Conservation (phyloP, 2,113 vertebrate genomes). For the Festucalex cinctus region DNA sequence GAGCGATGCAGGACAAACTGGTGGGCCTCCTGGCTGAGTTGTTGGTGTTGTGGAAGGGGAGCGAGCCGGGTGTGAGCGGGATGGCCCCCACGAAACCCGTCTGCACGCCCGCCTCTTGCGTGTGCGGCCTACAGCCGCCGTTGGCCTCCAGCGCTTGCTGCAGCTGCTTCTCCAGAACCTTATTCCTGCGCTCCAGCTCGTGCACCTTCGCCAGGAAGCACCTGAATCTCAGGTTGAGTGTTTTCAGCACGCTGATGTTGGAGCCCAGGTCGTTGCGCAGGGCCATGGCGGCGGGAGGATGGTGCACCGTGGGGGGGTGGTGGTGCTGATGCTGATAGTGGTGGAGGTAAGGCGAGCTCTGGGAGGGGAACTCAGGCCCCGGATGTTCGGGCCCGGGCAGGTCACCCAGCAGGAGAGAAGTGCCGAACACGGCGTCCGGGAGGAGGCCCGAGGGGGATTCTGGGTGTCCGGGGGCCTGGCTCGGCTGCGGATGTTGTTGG, state of each 20-base stretch:
- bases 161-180: slow-evolving; percentile 89
- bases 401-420: slow-evolving; percentile 55
- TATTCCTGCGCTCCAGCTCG: slow-evolving; percentile 91
- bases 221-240: slow-evolving; percentile 90
- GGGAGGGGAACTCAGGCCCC: slow-evolving; percentile 58
- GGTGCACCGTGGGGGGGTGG: slow-evolving; percentile 47
- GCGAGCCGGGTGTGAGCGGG: slow-evolving; percentile 69
- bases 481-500: slow-evolving; percentile 75
- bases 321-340: slow-evolving; percentile 41
- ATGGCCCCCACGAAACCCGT: slow-evolving; percentile 85
- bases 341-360: slow-evolving; percentile 45
- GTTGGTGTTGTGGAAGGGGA: slow-evolving; percentile 74
- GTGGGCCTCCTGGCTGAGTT: slow-evolving; percentile 72
- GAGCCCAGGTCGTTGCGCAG: slow-evolving; percentile 94
- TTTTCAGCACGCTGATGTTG: slow-evolving; percentile 95
- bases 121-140: slow-evolving; percentile 49
- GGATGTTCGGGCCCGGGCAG: slow-evolving; percentile 44
- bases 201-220: slow-evolving; percentile 97
- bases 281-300: slow-evolving; percentile 87
- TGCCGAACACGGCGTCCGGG: slow-evolving; percentile 60
- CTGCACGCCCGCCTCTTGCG: slow-evolving; percentile 84
- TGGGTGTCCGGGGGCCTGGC: slow-evolving; percentile 64
- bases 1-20: slow-evolving; percentile 51
- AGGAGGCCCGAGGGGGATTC: slow-evolving; percentile 75
- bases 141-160: slow-evolving; percentile 85